Evolutionary conservation across 2,113 vertebrate genomes (phyloP).

Genomic region (Chlamydotis undulata): DNA sequence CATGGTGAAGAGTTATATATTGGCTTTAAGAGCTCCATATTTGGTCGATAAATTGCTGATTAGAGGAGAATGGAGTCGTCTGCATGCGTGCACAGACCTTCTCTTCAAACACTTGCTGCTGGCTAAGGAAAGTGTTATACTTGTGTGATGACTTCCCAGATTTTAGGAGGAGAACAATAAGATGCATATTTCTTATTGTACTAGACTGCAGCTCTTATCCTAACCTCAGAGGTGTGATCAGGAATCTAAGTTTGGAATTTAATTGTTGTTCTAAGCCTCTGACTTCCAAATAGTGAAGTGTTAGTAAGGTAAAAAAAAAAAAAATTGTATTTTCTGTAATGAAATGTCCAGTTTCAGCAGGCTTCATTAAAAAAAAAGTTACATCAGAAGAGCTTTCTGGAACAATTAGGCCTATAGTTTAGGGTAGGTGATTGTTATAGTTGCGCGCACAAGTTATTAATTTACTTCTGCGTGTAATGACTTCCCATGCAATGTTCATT

Average conservation of each 20-base stretch:
- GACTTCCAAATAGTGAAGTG: background rate
- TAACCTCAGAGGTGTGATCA: background rate
- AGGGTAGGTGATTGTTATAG: background rate
- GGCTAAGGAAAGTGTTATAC: background rate
- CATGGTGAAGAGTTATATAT: background rate
- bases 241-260: background rate
- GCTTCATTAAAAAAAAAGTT: background rate
- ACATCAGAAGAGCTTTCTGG: background rate
- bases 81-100: background rate
- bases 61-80: accelerated
- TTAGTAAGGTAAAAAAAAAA: background rate
- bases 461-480: background rate
- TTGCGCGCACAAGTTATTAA: background rate
- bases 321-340: background rate
- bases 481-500: background rate
- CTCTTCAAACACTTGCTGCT: background rate
- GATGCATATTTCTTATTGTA: background rate
- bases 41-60: background rate
- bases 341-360: background rate
- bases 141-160: background rate
- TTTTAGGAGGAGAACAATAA: background rate
- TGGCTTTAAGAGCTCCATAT: background rate
- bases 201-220: background rate
- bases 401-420: background rate
- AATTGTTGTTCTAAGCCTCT: background rate